Evolutionary conservation across 2,113 vertebrate species (phyloP), one percentile per base, ranked within the genome.

Genomic region (Taurulus bubalis): DNA sequence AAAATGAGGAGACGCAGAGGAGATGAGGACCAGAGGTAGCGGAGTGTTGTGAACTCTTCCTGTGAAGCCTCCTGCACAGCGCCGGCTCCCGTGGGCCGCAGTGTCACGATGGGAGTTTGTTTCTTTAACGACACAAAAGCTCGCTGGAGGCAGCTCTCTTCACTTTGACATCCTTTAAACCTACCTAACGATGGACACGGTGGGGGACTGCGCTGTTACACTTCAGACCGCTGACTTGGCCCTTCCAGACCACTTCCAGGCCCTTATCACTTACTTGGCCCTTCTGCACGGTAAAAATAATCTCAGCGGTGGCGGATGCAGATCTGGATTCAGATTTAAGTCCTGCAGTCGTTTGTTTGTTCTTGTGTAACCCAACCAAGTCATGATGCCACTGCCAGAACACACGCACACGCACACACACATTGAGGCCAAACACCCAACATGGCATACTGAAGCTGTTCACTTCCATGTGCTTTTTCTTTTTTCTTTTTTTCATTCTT

Each of bases 51-150:
- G 66, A 28, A 75, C 74, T 67, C 51, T 30, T 79, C 55, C 36
- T 80, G 58, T 24, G 36, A 53, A 69, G 4, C 36, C 71, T 67
- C 51, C 65, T 73, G 69, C 82, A 79, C 77, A 34, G 42, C 79
- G 87, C 81, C 74, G 77, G 77, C 70, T 90, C 56, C 51, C 90
- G 88, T 87, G 88, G 87, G 85, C 83, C 75, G 76, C 65, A 70
- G 75, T 22, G 18, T 86, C 76, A 82, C 72, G 36, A 82, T 53
- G 60, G 77, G 73, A 65, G 16, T n/a, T 28, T 69, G n/a, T 49
- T 71, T 82, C 9, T 18, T 30, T 71, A 40, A 51, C 11, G 40
- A 36, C 55, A 58, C 55, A 74, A 73, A 45, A 15, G 34, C 38
- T 55, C 14, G 32, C 18, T n/a, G 26, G 1, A 66, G 20, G 24